A percentile compares a stretch with the other conserved stretches of the same genome.
phyloP scores from a whole-genome alignment of 2,113 vertebrate species.

The Cyanistes caeruleus region DNA sequence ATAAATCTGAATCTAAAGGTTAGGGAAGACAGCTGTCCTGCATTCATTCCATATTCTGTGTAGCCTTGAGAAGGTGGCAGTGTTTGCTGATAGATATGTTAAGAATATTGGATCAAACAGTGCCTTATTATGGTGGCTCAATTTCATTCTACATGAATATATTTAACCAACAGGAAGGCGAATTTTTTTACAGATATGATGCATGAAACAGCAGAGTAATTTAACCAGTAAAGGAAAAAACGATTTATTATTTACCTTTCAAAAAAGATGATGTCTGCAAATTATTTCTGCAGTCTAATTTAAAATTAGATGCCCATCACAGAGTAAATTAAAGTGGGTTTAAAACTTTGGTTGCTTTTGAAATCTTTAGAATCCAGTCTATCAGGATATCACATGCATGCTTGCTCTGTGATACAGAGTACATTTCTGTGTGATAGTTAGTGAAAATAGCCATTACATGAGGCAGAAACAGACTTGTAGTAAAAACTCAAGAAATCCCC shows the following conservation, averaged over 20 bases:
- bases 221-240: neutral
- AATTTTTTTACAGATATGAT: neutral
- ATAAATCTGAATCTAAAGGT: conserved; percentile 2
- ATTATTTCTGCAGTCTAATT: neutral
- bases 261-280: neutral
- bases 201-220: neutral
- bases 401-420: neutral
- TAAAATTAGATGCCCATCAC: neutral
- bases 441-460: neutral
- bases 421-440: neutral
- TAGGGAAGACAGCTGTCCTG: neutral
- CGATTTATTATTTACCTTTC: neutral
- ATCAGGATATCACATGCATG: neutral
- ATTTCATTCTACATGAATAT: neutral
- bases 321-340: neutral
- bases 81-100: conserved; percentile 33
- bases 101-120: conserved; percentile 35
- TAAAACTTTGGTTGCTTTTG: neutral
- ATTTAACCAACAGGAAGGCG: neutral
- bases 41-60: neutral
- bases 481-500: neutral
- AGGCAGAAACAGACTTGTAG: neutral
- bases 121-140: neutral
- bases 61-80: neutral
- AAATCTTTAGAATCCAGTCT: neutral